Base-by-base conservation (phyloP, 2,797 vertebrate genomes). In the Emys orbicularis region DNA sequence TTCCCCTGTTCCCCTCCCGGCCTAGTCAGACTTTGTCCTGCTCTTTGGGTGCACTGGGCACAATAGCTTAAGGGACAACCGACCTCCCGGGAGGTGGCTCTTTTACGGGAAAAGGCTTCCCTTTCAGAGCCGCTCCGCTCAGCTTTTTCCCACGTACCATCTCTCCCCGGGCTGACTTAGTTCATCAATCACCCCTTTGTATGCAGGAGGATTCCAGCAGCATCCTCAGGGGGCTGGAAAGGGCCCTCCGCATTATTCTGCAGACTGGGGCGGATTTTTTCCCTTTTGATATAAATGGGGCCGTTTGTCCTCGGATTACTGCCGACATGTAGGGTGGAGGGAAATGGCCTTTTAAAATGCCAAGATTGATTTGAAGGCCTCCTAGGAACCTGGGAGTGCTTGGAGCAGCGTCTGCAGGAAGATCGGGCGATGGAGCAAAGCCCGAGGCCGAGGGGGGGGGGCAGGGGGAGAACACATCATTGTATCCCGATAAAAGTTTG, bases 111-210 rank as follows among this genome's bases (percentile, higher is more conserved):
- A 79, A 91, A 3, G 4, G 72, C n/a, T 74, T 93, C 53, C 90
- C 87, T 90, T 65, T 82, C 81, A 91, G 79, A 86, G 74, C 65
- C 53, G 41, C 88, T 81, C 92, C 54, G 31, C 85, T 91, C 57
- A 25, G 81, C 56, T 37, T 89, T 92, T 95, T 94, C 92, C 90
- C 90, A 94, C 3, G 1, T 91, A 82, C 59, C 83, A 57, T 76
- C 81, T 89, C 53, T 61, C 74, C 80, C 0, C 5, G 0, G 37
- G 79, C 54, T n/a, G 81, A 83, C 76, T 84, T 15, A 83, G 61
- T 87, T 92, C 89, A 79, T 93, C 86, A 95, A 91, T 84, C 57
- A 56, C 68, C 25, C 77, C 93, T 96, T 87, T 95, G 93, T 95
- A 72, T 79, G 50, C n/a, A 3, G 27, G 90, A 86, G 77, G 83